Conservation (phyloP, 2,113 vertebrate species). For the Elephas maximus region DNA sequence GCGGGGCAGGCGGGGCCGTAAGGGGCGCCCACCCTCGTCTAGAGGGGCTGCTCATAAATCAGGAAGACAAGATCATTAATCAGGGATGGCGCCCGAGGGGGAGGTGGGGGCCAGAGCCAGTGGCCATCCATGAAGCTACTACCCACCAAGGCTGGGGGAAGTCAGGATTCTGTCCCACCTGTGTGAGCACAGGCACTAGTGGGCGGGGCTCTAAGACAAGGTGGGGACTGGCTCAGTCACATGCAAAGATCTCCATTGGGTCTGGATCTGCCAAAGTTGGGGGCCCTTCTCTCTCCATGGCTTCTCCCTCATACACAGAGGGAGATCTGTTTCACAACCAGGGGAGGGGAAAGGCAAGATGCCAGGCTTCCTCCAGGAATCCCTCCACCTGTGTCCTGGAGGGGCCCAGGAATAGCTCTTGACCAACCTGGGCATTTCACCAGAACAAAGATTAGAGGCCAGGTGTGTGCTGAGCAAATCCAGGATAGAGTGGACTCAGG, state of each 20-base stretch:
- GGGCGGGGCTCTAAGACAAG: not conserved
- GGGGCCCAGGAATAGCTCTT: not conserved
- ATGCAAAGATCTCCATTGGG: not conserved
- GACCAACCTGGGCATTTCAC: not conserved
- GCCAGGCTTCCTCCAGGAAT: not conserved
- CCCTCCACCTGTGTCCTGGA: not conserved
- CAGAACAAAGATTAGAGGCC: not conserved
- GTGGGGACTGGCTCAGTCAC: not conserved
- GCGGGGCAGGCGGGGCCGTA: slow-evolving; percentile 83
- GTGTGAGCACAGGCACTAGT: slow-evolving; percentile 63
- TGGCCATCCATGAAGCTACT: slow-evolving; percentile 75
- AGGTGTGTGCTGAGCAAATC: not conserved
- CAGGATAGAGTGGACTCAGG: not conserved
- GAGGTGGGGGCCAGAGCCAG: slow-evolving; percentile 88
- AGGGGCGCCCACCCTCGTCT: slow-evolving; percentile 91
- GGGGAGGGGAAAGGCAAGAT: not conserved
- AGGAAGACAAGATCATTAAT: slow-evolving; percentile 96
- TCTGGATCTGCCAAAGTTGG: not conserved
- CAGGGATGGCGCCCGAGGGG: slow-evolving; percentile 90
- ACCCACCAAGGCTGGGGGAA: slow-evolving; percentile 50
- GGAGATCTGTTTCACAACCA: not conserved
- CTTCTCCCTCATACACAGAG: not conserved
- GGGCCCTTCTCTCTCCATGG: not conserved
- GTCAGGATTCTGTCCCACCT: slow-evolving; percentile 65
- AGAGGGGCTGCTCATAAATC: slow-evolving; percentile 94